Evolutionary conservation across 2,113 vertebrate species (phyloP), one percentile per base, ranked within the genome.

Genomic region (Leuciscus idus): DNA sequence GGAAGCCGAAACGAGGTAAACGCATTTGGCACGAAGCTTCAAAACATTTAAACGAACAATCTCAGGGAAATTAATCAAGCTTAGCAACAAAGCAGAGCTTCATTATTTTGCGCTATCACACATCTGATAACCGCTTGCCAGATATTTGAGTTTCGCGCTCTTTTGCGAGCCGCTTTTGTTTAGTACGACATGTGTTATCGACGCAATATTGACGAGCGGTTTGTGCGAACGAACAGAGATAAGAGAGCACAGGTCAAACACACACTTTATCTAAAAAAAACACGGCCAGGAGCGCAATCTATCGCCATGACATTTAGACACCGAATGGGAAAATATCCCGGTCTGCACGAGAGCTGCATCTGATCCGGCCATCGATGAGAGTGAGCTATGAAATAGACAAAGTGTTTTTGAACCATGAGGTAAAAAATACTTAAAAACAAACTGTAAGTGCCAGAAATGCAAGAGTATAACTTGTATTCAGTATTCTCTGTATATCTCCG

Each of bases 301-400:
- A 72, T n/a, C 9, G 19, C 10, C 72, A 12, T 82, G 87, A 85
- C 77, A 81, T 88, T 81, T 76, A 57, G 8, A 88, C 46, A 23
- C 43, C 6, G 6, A 62, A 78, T 70, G 55, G 81, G 57, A 46
- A 50, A 81, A 46, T 66, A 72, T 30, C 4, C 15, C n/a, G 0
- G 6, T 80, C 5, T 13, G 21, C n/a, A 13, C 12, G 17, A 36
- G 12, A 39, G 57, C 4, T 62, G 43, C 33, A 33, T 21, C 33
- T 11, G 12, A 43, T 12, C 3, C 23, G 6, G 23, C 6, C 10
- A 75, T 28, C 2, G n/a, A 28, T 2, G 72, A 57, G 23, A 62
- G 15, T 4, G 72, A 62, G 21, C 23, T n/a, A 73, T 21, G 10
- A 73, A 21, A 43, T 15, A 1, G 55, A 46, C 6, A 66, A 64